A percentile compares a stretch with the other conserved stretches of the same genome.
These are phyloP conservation scores for Chamaea fasciata DNA, from an alignment of 2,113 vertebrate species.

Conservation along the genomic window DNA sequence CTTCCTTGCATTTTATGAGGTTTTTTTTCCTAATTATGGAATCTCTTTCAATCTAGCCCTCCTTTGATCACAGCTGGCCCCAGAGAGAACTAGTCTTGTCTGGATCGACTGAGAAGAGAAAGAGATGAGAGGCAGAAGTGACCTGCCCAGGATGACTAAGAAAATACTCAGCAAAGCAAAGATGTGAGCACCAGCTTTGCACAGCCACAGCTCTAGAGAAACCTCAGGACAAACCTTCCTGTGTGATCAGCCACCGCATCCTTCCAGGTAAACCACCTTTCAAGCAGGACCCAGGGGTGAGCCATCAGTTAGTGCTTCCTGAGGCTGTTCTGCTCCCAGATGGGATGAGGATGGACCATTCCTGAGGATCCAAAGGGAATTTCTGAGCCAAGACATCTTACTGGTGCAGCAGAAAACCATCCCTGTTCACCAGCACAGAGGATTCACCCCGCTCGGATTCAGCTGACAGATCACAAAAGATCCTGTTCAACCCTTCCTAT, in stretches of 20 bases:
- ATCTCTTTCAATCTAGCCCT: constrained; percentile 54
- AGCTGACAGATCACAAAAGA: neutral
- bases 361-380: neutral
- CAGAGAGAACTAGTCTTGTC: constrained; percentile 25
- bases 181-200: neutral
- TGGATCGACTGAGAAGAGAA: constrained; percentile 9
- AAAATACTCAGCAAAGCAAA: neutral
- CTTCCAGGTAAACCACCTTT: neutral
- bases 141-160: neutral
- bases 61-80: constrained; percentile 50
- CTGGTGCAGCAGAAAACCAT: neutral
- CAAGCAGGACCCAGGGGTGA: neutral
- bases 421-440: neutral
- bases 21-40: constrained; percentile 51
- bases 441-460: neutral
- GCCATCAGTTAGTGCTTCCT: neutral
- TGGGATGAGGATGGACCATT: accelerated
- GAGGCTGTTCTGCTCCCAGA: neutral
- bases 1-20: constrained; percentile 45
- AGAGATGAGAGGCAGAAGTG: constrained; percentile 32
- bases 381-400: neutral
- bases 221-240: neutral
- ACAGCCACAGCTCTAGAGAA: neutral
- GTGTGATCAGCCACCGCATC: neutral
- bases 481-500: neutral